phyloP scores from a whole-genome alignment of 2,888 invertebrate species.

The Andrena trimmerana region DNA sequence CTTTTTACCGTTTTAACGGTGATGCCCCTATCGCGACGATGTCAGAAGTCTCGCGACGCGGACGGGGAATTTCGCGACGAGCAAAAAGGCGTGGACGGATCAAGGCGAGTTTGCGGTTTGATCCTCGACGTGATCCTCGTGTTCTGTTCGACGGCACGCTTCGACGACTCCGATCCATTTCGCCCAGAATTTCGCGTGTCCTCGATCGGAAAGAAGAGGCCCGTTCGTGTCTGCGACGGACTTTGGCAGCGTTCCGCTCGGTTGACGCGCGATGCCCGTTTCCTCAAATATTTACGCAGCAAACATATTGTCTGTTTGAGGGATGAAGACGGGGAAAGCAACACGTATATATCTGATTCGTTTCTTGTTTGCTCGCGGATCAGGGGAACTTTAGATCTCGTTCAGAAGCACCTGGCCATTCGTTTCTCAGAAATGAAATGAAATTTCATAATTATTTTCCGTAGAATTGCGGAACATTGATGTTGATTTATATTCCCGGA shows the following conservation, averaged over 20 bases:
- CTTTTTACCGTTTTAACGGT: neutral
- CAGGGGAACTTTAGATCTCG: neutral
- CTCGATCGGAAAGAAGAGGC: constrained; percentile 30
- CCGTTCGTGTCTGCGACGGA: constrained; percentile 20
- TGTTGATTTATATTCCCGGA: too few relatives aligned
- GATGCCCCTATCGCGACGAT: constrained; percentile 25
- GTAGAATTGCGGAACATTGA: too few relatives aligned
- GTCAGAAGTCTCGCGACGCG: constrained; percentile 40
- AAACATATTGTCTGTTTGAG: constrained; percentile 12
- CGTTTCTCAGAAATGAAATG: too few relatives aligned
- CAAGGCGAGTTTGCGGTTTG: constrained; percentile 66
- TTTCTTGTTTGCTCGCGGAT: neutral
- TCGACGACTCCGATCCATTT: constrained; percentile 70
- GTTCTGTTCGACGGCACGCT: constrained; percentile 74
- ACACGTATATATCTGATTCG: constrained; percentile 8
- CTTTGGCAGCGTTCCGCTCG: neutral
- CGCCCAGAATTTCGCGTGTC: constrained; percentile 57
- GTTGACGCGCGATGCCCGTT: neutral
- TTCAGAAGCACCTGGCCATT: too few relatives aligned
- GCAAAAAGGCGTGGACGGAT: constrained; percentile 52
- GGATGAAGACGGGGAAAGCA: constrained; percentile 3
- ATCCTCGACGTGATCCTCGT: constrained; percentile 75
- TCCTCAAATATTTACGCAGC: constrained; percentile 48
- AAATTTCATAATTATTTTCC: too few relatives aligned
- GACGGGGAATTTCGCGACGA: constrained; percentile 30